Base-by-base conservation (phyloP, 2,797 vertebrate genomes). In the Eremophila alpestris region DNA sequence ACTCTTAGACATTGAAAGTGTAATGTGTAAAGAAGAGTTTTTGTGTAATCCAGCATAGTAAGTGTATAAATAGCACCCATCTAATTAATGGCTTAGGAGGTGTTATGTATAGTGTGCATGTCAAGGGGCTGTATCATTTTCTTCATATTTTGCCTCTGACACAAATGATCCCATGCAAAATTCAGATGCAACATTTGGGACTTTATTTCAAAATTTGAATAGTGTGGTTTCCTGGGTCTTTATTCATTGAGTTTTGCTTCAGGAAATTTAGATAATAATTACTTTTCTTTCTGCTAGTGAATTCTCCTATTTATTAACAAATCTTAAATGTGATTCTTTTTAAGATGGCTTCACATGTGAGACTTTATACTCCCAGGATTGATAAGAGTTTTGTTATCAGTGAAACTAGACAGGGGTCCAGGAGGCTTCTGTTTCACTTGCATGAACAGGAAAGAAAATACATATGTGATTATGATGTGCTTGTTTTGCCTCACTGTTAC, bases 31-130 rank as follows among this genome's bases (percentile, higher is more conserved):
- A 71, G 86, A 90, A 74, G 71, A 85, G 90, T 75, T 93, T 87
- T 87, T 60, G 45, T 86, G 52, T 95, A 95, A 96, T 95, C 95
- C 83, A 78, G 45, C 22, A 30, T 8, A 64, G 22, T 65, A 60
- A 80, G 55, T 64, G 5, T 89, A 95, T 95, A 95, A 97, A 95
- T 94, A 96, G 80, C 12, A 4, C 19, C 23, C 46, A 58, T 76
- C 77, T 95, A 43, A 81, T 93, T 95, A 95, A 63, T 56, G 69
- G 89, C 41, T 95, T 91, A 95, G 76, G n/a, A 55, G 75, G 21
- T 91, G 21, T 91, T 89, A 67, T 23, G 16, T 70, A 14, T 83
- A n/a, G 82, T 64, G 82, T 64, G 52, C 51, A 1, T 49, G 75
- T 89, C 41, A 70, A 70, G 45, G 49, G 45, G 13, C 4, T 64